A percentile compares a stretch with the other conserved stretches of the same genome.
Conservation (phyloP, 2,113 vertebrate species). For the Ictalurus punctatus region DNA sequence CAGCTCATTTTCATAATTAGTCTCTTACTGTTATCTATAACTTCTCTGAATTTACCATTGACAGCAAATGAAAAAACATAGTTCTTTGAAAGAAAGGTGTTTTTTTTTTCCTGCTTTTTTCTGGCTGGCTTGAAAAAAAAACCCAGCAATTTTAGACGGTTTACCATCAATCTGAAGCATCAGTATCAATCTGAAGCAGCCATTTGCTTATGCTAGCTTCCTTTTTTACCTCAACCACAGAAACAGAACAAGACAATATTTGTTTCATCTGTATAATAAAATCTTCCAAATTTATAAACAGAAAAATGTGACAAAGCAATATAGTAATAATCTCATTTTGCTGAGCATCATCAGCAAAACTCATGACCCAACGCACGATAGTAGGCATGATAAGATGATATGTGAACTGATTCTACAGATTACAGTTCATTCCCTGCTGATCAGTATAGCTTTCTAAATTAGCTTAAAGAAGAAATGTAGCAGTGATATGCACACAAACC, state of each 20-base stretch:
- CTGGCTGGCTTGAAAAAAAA: neutral
- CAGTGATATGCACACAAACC: neutral
- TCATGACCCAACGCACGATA: neutral
- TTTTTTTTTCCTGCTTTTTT: neutral
- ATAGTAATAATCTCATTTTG: neutral
- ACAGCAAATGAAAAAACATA: neutral
- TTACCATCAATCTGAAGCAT: no score
- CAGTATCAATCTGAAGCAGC: no score
- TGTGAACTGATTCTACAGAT: neutral
- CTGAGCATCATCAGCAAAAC: neutral
- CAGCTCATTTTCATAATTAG: conserved; percentile 20
- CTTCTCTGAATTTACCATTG: neutral
- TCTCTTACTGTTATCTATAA: conserved; percentile 13
- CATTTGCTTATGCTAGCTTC: no score
- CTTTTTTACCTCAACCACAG: no score
- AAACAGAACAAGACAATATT: neutral
- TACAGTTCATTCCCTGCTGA: neutral
- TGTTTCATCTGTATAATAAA: neutral
- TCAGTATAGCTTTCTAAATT: neutral
- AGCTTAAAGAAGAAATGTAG: neutral
- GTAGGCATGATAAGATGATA: neutral
- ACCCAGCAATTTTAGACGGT: no score
- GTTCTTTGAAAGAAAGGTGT: no score
- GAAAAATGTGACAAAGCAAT: neutral
- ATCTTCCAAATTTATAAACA: neutral